Conservation (phyloP, 2,797 vertebrate genomes). For the Stomatorhinus walkeri region DNA sequence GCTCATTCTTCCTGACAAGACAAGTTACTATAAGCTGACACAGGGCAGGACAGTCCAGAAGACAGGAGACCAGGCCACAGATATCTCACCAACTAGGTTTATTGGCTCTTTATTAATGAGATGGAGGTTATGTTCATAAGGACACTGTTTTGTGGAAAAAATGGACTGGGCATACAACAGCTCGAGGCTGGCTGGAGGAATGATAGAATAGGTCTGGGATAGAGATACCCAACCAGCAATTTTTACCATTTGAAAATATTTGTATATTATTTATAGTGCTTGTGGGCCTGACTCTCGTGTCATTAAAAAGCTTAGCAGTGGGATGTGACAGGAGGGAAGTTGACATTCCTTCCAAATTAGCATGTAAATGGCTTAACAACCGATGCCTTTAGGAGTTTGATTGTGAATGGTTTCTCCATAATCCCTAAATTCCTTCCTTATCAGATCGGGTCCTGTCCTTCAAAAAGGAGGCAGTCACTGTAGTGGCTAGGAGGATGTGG, state of each 20-base stretch:
- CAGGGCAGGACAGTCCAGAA: slow-evolving; percentile 27
- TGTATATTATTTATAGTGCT: not conserved
- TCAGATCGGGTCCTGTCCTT: not conserved
- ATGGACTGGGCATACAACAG: not conserved
- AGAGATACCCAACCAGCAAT: not conserved
- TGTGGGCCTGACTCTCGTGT: not conserved
- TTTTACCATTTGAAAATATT: not conserved
- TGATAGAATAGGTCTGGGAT: not conserved
- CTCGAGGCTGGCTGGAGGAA: not conserved
- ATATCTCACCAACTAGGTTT: slow-evolving; percentile 50
- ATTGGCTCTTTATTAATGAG: slow-evolving; percentile 56
- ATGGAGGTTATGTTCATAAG: slow-evolving; percentile 35
- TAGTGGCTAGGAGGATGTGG: not conserved
- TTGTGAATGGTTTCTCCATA: not conserved
- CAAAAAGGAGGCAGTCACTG: not conserved
- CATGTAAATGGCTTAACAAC: not conserved
- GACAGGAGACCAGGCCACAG: slow-evolving; percentile 42
- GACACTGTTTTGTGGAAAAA: not conserved
- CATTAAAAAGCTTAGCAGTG: not conserved
- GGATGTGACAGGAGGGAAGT: not conserved
- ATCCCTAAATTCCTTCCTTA: not conserved
- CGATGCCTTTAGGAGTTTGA: not conserved
- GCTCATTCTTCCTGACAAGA: not conserved
- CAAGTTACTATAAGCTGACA: not conserved
- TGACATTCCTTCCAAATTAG: not conserved